phyloP scores from a whole-genome alignment of 2,888 invertebrate species.

The Megamerina dolium region DNA sequence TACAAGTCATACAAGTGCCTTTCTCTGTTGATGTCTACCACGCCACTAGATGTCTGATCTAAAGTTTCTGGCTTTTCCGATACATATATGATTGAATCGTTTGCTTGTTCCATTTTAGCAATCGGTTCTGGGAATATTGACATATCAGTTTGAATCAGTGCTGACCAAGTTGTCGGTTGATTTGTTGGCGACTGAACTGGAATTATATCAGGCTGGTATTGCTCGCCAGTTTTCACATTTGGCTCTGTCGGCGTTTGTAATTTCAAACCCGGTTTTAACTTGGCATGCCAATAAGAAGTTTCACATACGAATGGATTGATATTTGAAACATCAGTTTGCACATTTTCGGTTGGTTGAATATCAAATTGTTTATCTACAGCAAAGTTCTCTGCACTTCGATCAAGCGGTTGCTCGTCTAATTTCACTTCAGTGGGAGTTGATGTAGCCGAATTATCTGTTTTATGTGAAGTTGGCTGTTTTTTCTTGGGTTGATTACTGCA shows the following conservation, averaged over 20 bases:
- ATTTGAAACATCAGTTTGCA: constrained; percentile 22
- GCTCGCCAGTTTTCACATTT: background rate
- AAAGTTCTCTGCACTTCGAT: constrained; percentile 23
- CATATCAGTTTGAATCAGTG: constrained; percentile 36
- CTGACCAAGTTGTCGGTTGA: constrained; percentile 41
- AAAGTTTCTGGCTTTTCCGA: too few species aligned
- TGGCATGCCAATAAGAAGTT: constrained; percentile 40
- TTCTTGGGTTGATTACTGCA: constrained; percentile 39
- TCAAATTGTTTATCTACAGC: constrained; percentile 16
- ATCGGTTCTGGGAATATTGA: too few species aligned
- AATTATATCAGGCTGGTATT: constrained; percentile 24
- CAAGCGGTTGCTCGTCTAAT: constrained; percentile 10
- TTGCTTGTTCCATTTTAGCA: too few species aligned
- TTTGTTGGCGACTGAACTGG: constrained; percentile 34
- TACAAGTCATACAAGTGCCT: too few species aligned
- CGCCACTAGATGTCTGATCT: too few species aligned
- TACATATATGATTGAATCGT: too few species aligned
- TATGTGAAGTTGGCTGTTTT: constrained; percentile 31
- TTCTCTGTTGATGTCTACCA: too few species aligned
- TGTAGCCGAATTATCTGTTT: constrained; percentile 20
- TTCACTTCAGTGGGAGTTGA: constrained; percentile 1
- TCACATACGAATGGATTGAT: constrained; percentile 29
- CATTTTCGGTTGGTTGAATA: too few species aligned
- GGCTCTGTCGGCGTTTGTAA: constrained; percentile 10
- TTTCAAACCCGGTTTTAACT: constrained; percentile 24